Evolutionary conservation across 64 coral and sea anemone genomes (phyloP), one percentile per base, ranked within the genome.

Genomic region (Montipora foliosa): DNA sequence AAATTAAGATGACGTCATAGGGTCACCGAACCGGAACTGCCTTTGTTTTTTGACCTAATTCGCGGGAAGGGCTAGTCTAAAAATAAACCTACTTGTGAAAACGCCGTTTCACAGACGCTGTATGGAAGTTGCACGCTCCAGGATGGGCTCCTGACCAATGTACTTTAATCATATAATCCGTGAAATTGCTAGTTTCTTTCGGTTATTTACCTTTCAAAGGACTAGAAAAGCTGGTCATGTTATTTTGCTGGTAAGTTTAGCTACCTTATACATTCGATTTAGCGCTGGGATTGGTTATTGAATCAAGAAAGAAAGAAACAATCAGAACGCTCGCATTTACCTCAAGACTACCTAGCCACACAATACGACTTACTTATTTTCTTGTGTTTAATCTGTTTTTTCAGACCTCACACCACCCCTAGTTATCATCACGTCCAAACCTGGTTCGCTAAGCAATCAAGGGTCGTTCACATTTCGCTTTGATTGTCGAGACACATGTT

Each of bases 351-450:
- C 76, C 29, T 47, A 47, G 76, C 52, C 80, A 37, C 29, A 11
- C 24, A 24, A 83, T 84, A 57, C 53, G 53, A 57, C 53, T 57
- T 57, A 11, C 5, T 57, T 57, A 57, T 57, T 57, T 57, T 57
- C 53, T 57, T 57, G 53, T 57, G 53, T 57, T 57, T 57, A 8
- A 57, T 57, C 53, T 57, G 53, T 57, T 49, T 13, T 78, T 69
- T 80, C 55, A 95, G 94, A 95, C 61, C 60, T 76, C 48, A 95
- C 94, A 48, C 90, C 95, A 22, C 95, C 95, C 2, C 60, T 44
- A 8, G 79, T 91, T 8, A 81, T 82, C 70, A 46, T 96, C 4
- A 96, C 87, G 22, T 82, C 60, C 62, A 92, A 92, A 29, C 94
- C 94, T 10, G 37, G 77, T 47, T n/a, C 71, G 1, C 69, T 89